These are phyloP conservation scores for Pluvianellus socialis DNA, from an alignment of 2,113 vertebrate genomes.

Conservation along the genomic window DNA sequence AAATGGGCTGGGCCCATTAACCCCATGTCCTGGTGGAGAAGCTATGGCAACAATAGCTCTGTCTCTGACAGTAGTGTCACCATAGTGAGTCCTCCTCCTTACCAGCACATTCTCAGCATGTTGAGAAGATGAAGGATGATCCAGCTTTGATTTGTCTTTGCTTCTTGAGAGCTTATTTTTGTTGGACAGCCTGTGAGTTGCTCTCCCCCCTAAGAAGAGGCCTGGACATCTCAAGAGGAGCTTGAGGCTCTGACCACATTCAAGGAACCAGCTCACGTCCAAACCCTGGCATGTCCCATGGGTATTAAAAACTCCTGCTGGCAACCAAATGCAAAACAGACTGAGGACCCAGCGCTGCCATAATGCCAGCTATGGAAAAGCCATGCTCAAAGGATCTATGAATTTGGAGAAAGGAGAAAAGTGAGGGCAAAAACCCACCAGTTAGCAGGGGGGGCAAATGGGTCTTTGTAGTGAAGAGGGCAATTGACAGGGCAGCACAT, in stretches of 20 bases:
- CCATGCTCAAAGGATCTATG: not conserved
- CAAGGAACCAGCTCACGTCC: not conserved
- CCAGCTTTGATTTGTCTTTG: not conserved
- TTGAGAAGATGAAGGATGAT: not conserved
- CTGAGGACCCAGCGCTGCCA: not conserved
- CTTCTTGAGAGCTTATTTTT: not conserved
- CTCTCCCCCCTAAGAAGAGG: not conserved
- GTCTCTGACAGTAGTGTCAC: not conserved
- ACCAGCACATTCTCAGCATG: not conserved
- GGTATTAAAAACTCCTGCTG: not conserved
- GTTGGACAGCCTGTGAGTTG: not conserved
- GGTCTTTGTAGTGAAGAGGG: not conserved
- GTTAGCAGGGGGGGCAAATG: not conserved
- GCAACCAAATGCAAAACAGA: not conserved
- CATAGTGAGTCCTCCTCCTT: not conserved
- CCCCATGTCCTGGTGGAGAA: not conserved
- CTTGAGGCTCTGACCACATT: not conserved
- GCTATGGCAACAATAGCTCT: not conserved
- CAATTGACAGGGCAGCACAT: accelerated
- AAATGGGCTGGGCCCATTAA: not conserved
- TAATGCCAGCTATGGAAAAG: not conserved
- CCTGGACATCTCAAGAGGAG: not conserved
- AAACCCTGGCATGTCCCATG: accelerated
- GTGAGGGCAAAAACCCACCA: not conserved
- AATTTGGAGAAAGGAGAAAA: not conserved